A percentile compares a stretch with the other conserved stretches of the same genome.
Conservation (phyloP, 2,797 vertebrate genomes). For the Esox masquinongy region DNA sequence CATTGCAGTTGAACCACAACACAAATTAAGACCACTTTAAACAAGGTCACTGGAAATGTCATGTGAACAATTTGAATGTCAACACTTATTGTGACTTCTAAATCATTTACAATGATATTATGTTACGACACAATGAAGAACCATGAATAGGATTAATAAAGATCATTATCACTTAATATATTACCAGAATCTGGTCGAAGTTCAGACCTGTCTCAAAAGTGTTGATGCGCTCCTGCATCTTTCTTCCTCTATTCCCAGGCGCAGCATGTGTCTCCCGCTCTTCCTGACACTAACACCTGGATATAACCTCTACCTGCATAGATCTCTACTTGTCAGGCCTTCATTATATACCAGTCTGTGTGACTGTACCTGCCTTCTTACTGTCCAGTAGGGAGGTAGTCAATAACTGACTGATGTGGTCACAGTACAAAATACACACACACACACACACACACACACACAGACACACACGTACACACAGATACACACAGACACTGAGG, state of each 20-base stretch:
- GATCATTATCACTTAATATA: conserved; percentile 29
- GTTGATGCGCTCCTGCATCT: conserved; percentile 73
- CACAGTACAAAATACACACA: background rate
- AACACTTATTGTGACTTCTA: background rate
- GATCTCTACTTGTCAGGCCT: conserved; percentile 55
- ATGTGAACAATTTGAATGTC: background rate
- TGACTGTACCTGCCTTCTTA: conserved; percentile 49
- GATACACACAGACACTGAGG: background rate
- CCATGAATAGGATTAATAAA: background rate
- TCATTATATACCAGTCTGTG: conserved; percentile 25
- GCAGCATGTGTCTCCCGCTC: conserved; percentile 20
- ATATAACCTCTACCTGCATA: conserved; percentile 42
- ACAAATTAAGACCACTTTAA: background rate
- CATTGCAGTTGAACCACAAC: background rate
- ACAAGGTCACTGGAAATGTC: background rate
- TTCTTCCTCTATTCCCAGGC: conserved; percentile 29
- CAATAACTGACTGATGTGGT: conserved; percentile 51
- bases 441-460: background rate
- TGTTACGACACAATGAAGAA: background rate
- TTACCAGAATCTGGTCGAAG: conserved; percentile 79
- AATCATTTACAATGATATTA: background rate
- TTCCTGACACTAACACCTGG: conserved; percentile 19
- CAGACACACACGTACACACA: conserved; percentile 6
- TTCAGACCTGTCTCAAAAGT: conserved; percentile 77
- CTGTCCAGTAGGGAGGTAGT: conserved; percentile 5